These are phyloP conservation scores for Argyrosomus japonicus DNA, from an alignment of 2,113 vertebrate genomes.

Conservation along the genomic window DNA sequence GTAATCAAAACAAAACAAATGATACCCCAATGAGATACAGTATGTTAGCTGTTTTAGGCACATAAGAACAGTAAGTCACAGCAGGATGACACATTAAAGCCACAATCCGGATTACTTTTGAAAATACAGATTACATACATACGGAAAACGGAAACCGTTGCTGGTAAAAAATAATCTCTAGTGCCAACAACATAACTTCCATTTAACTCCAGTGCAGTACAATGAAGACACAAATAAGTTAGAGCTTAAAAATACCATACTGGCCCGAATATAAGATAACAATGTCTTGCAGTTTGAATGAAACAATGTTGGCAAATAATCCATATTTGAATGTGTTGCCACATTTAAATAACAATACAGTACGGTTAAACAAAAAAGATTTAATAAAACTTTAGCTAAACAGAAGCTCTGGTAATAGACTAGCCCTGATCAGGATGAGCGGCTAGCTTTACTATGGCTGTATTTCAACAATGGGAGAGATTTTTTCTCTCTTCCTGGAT, in stretches of 20 bases:
- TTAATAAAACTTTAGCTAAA: background rate
- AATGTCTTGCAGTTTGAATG: background rate
- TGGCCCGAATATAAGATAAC: constrained; percentile 10
- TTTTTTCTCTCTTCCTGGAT: background rate
- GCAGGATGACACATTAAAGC: constrained; percentile 61
- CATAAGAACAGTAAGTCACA: constrained; percentile 70
- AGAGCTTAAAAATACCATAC: constrained; percentile 6
- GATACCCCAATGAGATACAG: constrained; percentile 34
- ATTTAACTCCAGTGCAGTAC: constrained; percentile 22
- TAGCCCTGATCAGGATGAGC: background rate
- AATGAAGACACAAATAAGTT: background rate
- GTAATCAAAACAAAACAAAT: constrained; percentile 33
- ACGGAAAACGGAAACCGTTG: background rate
- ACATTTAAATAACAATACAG: background rate
- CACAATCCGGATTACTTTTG: constrained; percentile 48
- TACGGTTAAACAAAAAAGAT: background rate
- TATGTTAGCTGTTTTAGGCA: constrained; percentile 67
- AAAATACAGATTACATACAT: background rate
- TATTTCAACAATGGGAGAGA: background rate
- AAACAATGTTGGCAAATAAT: background rate
- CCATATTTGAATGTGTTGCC: background rate
- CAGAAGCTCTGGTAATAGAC: background rate
- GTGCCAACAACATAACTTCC: constrained; percentile 8
- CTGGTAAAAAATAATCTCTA: constrained; percentile 31
- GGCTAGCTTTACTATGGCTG: background rate